phyloP scores from a whole-genome alignment of 2,113 vertebrate genomes.

The Sceloporus tristichus region DNA sequence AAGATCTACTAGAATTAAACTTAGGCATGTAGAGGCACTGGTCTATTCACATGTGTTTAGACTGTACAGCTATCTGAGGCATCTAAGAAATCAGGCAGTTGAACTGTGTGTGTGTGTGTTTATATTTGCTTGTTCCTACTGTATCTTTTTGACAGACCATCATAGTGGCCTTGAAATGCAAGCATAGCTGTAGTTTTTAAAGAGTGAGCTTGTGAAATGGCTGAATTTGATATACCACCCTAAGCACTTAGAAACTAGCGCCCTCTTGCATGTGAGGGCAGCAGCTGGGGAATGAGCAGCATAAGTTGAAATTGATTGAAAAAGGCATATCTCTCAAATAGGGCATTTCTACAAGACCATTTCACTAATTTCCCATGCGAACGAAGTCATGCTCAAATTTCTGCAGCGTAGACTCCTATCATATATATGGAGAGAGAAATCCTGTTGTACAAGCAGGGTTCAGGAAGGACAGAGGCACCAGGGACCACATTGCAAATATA shows the following conservation, averaged over 20 bases:
- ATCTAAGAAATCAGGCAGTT: neutral
- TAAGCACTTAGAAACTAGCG: neutral
- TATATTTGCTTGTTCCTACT: neutral
- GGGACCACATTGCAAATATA: too few relatives aligned
- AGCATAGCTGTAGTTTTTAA: neutral
- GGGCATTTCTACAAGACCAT: too few relatives aligned
- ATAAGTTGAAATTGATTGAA: neutral
- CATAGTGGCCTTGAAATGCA: neutral
- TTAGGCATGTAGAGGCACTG: too few relatives aligned
- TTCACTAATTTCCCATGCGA: too few relatives aligned
- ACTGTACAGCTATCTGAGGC: neutral
- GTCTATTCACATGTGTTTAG: neutral
- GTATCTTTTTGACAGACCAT: neutral
- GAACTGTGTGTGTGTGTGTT: too few relatives aligned
- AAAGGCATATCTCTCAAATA: neutral
- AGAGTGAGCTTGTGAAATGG: neutral
- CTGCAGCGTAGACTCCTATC: too few relatives aligned
- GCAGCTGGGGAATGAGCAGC: neutral
- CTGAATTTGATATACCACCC: neutral
- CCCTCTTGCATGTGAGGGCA: neutral
- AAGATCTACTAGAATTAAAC: too few relatives aligned
- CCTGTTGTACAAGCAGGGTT: too few relatives aligned
- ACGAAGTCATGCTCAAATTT: too few relatives aligned
- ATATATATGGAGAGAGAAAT: too few relatives aligned
- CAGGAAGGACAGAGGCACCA: too few relatives aligned